Conservation (phyloP, 2,888 invertebrate genomes). For the Priapulus caudatus region DNA sequence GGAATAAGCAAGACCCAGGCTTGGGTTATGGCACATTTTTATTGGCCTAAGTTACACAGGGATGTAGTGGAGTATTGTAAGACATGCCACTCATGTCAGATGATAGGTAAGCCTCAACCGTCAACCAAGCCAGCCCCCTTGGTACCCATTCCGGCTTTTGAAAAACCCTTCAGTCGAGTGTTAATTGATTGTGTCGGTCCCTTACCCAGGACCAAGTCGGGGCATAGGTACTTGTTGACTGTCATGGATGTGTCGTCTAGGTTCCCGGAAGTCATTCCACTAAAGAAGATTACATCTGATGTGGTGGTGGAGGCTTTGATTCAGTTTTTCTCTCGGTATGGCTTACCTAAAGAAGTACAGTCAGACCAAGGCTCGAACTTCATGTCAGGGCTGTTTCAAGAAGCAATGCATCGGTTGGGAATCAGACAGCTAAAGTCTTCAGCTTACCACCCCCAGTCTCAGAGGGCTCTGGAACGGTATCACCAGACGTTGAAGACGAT, state of each 20-base stretch:
- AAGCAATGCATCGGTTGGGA: too few species aligned
- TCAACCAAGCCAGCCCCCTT: slow-evolving; percentile 12
- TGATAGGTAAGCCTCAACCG: slow-evolving; percentile 15
- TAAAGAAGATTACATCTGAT: slow-evolving; percentile 19
- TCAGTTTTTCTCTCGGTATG: not conserved
- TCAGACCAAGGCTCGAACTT: slow-evolving; percentile 1
- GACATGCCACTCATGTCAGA: slow-evolving; percentile 15
- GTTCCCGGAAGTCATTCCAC: slow-evolving; percentile 23
- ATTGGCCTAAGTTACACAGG: slow-evolving; percentile 13
- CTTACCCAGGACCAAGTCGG: slow-evolving; percentile 14
- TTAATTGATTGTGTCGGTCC: slow-evolving; percentile 20
- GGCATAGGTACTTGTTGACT: slow-evolving; percentile 18
- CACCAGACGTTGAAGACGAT: slow-evolving; percentile 13
- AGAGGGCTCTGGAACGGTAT: slow-evolving; percentile 13
- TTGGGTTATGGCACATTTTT: slow-evolving; percentile 14
- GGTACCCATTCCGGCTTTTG: slow-evolving; percentile 13
- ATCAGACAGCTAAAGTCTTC: slow-evolving; percentile 1
- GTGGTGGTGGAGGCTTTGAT: slow-evolving; percentile 10
- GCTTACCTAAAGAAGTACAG: slow-evolving; percentile 1
- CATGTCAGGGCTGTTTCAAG: not conserved
- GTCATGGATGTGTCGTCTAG: slow-evolving; percentile 17
- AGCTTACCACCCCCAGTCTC: slow-evolving; percentile 5
- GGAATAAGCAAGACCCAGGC: slow-evolving; percentile 16
- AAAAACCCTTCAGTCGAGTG: slow-evolving; percentile 16
- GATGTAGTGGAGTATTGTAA: slow-evolving; percentile 14